Conservation (phyloP, 1,140 invertebrate genomes). For the Anastrepha obliqua region DNA sequence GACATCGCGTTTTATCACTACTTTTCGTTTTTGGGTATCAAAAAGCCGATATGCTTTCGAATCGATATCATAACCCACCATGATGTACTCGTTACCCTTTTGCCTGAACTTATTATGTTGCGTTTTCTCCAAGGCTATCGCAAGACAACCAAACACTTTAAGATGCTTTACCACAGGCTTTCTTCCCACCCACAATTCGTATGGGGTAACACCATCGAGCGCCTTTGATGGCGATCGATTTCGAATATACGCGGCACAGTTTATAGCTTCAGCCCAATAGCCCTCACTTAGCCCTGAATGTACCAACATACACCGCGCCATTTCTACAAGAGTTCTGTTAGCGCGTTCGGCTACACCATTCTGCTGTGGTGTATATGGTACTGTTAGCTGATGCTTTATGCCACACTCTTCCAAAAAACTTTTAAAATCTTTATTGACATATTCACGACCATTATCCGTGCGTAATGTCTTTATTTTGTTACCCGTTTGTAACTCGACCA, state of each 20-base stretch:
- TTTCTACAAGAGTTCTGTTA: constrained; percentile 63
- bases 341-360: constrained; percentile 68
- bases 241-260: constrained; percentile 59
- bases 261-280: constrained; percentile 63
- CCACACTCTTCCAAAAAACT: constrained; percentile 53
- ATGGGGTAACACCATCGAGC: constrained; percentile 63
- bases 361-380: constrained; percentile 68
- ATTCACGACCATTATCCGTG: constrained; percentile 64
- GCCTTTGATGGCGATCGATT: constrained; percentile 60
- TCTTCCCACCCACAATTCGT: constrained; percentile 68
- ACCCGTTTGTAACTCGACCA: constrained; percentile 61
- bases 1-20: constrained; percentile 62
- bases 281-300: constrained; percentile 66
- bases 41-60: constrained; percentile 72
- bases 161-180: constrained; percentile 69
- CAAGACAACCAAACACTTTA: constrained; percentile 67
- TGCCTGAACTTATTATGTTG: constrained; percentile 68
- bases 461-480: constrained; percentile 62
- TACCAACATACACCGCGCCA: constrained; percentile 68
- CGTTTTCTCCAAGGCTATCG: constrained; percentile 68
- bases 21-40: constrained; percentile 61
- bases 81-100: constrained; percentile 66
- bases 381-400: constrained; percentile 60
- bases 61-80: constrained; percentile 74
- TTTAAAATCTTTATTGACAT: constrained; percentile 50